Percentiles rank a stretch among this genome's conserved stretches.
Conservation (phyloP, 2,888 invertebrate genomes). For the Tenthredo notha region DNA sequence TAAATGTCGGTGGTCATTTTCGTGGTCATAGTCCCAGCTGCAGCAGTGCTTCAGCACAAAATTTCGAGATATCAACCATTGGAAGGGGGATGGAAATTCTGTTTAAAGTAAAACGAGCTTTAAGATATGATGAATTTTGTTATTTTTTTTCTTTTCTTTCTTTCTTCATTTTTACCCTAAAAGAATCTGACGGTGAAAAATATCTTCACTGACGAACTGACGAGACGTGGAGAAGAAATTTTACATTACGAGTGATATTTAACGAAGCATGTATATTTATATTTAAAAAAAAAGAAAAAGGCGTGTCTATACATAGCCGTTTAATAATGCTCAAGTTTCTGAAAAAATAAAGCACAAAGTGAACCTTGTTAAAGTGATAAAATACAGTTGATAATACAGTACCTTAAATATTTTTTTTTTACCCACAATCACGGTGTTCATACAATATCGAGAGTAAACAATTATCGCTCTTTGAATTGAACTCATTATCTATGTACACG, state of each 20-base stretch:
- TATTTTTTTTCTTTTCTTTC: too few species aligned
- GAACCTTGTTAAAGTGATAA: neutral
- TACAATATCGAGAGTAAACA: neutral
- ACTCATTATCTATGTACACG: conserved; percentile 29
- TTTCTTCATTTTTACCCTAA: neutral
- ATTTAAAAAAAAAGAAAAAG: too few species aligned
- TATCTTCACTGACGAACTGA: neutral
- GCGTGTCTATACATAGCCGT: neutral
- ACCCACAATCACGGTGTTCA: neutral
- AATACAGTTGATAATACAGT: neutral
- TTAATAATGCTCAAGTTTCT: neutral
- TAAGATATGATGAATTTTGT: neutral
- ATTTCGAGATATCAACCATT: neutral
- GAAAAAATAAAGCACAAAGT: neutral
- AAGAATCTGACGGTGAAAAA: neutral
- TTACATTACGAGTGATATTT: too few species aligned
- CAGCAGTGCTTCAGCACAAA: neutral
- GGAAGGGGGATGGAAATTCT: too few species aligned
- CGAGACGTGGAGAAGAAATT: too few species aligned
- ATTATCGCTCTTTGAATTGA: neutral
- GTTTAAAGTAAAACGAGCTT: neutral
- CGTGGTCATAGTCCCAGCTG: neutral
- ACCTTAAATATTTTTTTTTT: neutral
- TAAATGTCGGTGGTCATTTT: conserved; percentile 1
- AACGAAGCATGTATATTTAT: neutral